A percentile compares a stretch with the other conserved stretches of the same genome.
phyloP scores from a whole-genome alignment of 2,113 vertebrate genomes.

The Alectura lathami region DNA sequence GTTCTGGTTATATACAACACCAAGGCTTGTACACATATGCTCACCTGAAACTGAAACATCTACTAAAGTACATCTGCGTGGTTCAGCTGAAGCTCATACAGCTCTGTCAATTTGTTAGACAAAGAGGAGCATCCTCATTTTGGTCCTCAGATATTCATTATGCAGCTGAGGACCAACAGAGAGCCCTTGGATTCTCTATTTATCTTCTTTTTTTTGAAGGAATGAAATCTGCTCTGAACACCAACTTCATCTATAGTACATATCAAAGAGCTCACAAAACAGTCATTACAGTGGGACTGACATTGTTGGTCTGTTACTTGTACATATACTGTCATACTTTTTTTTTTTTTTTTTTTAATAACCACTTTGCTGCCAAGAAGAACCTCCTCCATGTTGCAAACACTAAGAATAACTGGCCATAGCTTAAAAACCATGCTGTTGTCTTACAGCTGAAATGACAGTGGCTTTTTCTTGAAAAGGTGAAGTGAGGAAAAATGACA shows the following conservation, averaged over 20 bases:
- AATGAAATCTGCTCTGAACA: neutral
- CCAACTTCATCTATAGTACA: neutral
- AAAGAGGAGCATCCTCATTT: neutral
- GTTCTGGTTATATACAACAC: rapidly evolving
- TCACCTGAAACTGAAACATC: neutral
- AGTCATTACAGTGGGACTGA: neutral
- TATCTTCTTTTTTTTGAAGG: neutral
- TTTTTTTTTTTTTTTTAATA: neutral
- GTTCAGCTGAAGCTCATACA: neutral
- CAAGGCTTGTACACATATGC: neutral
- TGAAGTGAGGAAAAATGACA: neutral
- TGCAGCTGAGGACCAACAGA: neutral
- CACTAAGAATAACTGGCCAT: rapidly evolving
- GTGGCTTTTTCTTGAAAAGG: neutral
- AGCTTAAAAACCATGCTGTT: neutral
- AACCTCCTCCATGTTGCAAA: neutral
- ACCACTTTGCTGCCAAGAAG: neutral
- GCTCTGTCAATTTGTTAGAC: neutral
- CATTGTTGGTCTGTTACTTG: neutral
- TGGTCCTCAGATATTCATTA: neutral
- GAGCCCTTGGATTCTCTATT: neutral
- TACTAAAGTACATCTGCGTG: neutral
- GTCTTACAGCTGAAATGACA: neutral
- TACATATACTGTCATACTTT: neutral
- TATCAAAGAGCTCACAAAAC: neutral